Percentiles rank a stretch among this genome's conserved stretches.
Evolutionary conservation across 1,140 invertebrate genomes (phyloP).

Genomic region (Arion vulgaris): DNA sequence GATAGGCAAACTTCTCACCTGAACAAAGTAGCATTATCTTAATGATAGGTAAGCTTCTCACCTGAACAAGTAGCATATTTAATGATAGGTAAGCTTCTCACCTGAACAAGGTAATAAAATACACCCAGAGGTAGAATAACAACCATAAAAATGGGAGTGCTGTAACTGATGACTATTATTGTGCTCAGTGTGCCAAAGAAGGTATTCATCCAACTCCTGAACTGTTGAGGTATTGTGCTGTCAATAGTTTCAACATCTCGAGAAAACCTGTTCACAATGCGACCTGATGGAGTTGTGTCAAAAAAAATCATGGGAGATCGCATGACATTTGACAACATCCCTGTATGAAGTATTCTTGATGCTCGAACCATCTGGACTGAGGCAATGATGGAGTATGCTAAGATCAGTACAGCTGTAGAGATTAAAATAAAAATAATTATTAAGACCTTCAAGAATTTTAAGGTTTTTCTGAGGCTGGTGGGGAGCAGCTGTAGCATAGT

Average conservation of each 20-base stretch:
- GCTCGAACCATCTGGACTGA: slow-evolving; percentile 75
- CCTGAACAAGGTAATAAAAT: slow-evolving; percentile 90
- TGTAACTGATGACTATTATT: slow-evolving; percentile 56
- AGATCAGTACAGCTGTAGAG: slow-evolving; percentile 51
- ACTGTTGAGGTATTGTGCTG: slow-evolving; percentile 55
- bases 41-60: too few relatives aligned
- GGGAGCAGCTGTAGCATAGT: too few relatives aligned
- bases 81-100: slow-evolving; percentile 58
- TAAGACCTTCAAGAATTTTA: too few relatives aligned
- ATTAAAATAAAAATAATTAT: not conserved
- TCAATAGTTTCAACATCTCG: slow-evolving; percentile 74
- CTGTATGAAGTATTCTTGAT: slow-evolving; percentile 81
- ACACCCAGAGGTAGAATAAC: slow-evolving; percentile 88
- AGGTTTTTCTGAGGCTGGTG: too few relatives aligned
- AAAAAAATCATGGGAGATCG: slow-evolving; percentile 77
- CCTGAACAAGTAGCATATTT: too few relatives aligned
- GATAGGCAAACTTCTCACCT: too few relatives aligned
- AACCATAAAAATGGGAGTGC: slow-evolving; percentile 82
- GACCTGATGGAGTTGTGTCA: slow-evolving; percentile 78
- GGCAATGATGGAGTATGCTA: slow-evolving; percentile 51
- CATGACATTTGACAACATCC: slow-evolving; percentile 78
- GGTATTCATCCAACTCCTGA: slow-evolving; percentile 55
- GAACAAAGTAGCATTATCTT: too few relatives aligned
- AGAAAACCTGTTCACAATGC: slow-evolving; percentile 73
- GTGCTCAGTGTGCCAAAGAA: slow-evolving; percentile 32